Evolutionary conservation across 2,888 invertebrate genomes (phyloP).

Genomic region (Megamerina dolium): DNA sequence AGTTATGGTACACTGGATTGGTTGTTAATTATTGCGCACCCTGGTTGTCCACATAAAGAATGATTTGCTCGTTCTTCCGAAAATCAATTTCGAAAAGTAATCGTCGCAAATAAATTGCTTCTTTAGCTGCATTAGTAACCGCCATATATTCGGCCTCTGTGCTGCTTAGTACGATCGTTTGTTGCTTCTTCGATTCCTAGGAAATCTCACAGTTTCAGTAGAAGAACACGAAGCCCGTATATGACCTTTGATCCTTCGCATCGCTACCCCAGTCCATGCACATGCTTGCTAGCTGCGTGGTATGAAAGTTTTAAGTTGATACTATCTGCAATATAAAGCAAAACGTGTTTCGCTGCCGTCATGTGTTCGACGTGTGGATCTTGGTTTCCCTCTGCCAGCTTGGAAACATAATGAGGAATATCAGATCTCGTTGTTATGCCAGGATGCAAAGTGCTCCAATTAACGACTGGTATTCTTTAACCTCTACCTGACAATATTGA

Average conservation of each 20-base stretch:
- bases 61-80: background rate
- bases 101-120: conserved; percentile 4
- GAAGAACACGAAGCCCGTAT: conserved; percentile 2
- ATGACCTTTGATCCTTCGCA: conserved; percentile 3
- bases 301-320: background rate
- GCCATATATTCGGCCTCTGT: no score
- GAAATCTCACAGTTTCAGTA: background rate
- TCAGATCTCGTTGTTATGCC: no score
- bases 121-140: conserved; percentile 4
- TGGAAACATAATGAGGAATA: no score
- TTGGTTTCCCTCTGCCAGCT: no score
- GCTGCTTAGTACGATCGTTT: no score
- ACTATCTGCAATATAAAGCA: conserved; percentile 2
- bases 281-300: background rate
- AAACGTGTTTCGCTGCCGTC: background rate
- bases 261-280: conserved; percentile 4
- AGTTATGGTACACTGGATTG: conserved; percentile 16
- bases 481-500: no score
- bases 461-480: no score
- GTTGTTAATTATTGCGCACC: conserved; percentile 13
- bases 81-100: conserved; percentile 6
- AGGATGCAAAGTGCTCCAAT: no score
- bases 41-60: conserved; percentile 7
- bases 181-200: no score
- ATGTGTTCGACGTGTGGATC: no score